These are phyloP conservation scores for Anas capensis DNA, from an alignment of 2,797 vertebrate genomes.

Conservation along the genomic window DNA sequence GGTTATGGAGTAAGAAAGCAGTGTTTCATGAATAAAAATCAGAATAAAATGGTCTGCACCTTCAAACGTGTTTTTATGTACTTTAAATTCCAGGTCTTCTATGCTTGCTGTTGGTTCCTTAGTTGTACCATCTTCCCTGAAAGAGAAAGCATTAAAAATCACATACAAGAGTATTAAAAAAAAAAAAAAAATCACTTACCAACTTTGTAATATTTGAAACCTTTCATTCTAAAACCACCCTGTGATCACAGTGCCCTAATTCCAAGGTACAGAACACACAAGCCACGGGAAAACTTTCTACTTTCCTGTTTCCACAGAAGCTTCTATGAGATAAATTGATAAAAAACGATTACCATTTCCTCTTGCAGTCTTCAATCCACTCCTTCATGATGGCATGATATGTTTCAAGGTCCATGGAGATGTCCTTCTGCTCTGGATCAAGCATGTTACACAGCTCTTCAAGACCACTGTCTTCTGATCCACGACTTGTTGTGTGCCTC, in stretches of 20 bases:
- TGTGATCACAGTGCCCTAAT: not conserved
- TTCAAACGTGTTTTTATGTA: constrained; percentile 68
- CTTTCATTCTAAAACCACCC: not conserved
- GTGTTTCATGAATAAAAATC: not conserved
- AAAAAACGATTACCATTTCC: constrained; percentile 79
- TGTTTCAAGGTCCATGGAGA: constrained; percentile 88
- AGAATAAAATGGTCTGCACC: constrained; percentile 58
- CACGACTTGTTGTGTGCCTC: constrained; percentile 85
- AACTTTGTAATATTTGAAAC: rapidly evolving
- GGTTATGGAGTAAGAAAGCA: not conserved
- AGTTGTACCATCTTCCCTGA: constrained; percentile 33
- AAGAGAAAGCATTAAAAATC: not conserved
- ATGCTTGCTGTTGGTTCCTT: constrained; percentile 8
- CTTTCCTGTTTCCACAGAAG: not conserved
- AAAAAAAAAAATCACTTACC: not conserved
- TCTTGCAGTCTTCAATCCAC: constrained; percentile 88
- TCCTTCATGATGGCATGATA: constrained; percentile 89
- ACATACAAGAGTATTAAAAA: not conserved
- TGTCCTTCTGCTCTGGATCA: constrained; percentile 87
- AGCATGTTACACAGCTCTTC: constrained; percentile 91
- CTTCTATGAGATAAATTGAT: not conserved
- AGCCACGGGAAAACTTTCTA: not conserved
- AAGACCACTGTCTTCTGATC: constrained; percentile 85
- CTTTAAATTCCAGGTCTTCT: constrained; percentile 74
- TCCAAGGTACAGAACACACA: rapidly evolving